phyloP scores from a whole-genome alignment of 2,888 invertebrate species.

The Microctonus hyperodae region DNA sequence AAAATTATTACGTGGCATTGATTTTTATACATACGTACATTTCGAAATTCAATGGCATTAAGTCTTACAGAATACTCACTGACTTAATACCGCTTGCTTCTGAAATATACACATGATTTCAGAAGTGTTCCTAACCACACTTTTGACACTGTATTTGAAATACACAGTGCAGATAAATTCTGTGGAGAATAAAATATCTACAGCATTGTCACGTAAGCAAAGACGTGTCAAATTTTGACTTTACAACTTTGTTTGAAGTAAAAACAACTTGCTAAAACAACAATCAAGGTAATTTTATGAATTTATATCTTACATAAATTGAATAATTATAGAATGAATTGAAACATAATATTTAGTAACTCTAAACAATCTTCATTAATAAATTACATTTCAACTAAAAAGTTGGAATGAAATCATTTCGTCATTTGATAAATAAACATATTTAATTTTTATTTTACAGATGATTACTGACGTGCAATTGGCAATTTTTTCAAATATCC shows the following conservation, averaged over 20 bases:
- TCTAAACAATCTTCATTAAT: no score
- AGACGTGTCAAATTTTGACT: constrained; percentile 15
- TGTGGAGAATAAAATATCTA: not conserved
- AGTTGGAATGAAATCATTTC: no score
- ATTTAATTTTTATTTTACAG: constrained; percentile 42
- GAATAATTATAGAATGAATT: not conserved
- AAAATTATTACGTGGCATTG: not conserved
- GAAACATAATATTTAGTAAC: not conserved
- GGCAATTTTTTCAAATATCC: constrained; percentile 93
- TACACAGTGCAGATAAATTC: not conserved
- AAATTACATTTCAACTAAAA: no score
- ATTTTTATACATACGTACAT: no score
- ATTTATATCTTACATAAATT: not conserved
- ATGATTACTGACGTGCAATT: constrained; percentile 98
- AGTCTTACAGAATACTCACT: no score
- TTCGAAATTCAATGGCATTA: no score
- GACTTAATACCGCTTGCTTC: no score
- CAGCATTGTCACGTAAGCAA: constrained; percentile 19
- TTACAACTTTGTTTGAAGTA: not conserved
- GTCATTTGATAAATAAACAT: no score
- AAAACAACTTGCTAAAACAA: not conserved
- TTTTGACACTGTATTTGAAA: not conserved
- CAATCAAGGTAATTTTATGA: not conserved
- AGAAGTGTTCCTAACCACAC: not conserved
- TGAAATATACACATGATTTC: not conserved